phyloP scores from a whole-genome alignment of 2,888 invertebrate species.

The Orthosia gothica region DNA sequence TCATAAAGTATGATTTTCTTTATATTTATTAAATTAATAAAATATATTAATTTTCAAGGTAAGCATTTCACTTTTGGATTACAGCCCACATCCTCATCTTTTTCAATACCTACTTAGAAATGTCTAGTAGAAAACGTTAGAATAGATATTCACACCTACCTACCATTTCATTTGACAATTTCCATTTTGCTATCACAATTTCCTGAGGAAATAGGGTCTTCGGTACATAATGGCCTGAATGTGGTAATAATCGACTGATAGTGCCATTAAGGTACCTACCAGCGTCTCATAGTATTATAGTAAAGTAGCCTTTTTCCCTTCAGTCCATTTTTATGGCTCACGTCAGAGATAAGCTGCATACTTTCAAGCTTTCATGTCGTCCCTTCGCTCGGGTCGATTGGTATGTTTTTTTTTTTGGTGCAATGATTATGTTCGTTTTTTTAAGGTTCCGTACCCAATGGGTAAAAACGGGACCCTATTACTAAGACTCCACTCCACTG shows the following conservation, averaged over 20 bases:
- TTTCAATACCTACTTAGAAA: no score
- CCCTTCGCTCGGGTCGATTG: conserved; percentile 44
- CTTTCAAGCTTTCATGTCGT: conserved; percentile 42
- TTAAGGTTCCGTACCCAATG: no score
- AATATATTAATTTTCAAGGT: no score
- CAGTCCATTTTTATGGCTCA: conserved; percentile 65
- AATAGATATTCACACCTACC: conserved; percentile 2
- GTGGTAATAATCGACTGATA: conserved; percentile 61
- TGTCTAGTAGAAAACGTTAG: neutral
- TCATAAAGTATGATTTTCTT: no score
- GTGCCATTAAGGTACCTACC: conserved; percentile 61
- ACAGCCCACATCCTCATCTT: no score
- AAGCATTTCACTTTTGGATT: no score
- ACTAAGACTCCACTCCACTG: no score
- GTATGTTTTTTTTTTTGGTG: conserved; percentile 45
- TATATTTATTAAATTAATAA: no score
- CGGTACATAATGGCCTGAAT: conserved; percentile 32
- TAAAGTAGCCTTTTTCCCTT: conserved; percentile 60
- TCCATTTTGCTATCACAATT: conserved; percentile 45
- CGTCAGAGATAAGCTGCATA: conserved; percentile 64
- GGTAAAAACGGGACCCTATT: no score
- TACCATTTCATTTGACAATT: conserved; percentile 39
- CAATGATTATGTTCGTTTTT: conserved; percentile 23
- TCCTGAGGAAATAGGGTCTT: conserved; percentile 50
- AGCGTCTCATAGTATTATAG: conserved; percentile 46